phyloP scores from a whole-genome alignment of 2,888 invertebrate genomes.

The Cheilosia soror region DNA sequence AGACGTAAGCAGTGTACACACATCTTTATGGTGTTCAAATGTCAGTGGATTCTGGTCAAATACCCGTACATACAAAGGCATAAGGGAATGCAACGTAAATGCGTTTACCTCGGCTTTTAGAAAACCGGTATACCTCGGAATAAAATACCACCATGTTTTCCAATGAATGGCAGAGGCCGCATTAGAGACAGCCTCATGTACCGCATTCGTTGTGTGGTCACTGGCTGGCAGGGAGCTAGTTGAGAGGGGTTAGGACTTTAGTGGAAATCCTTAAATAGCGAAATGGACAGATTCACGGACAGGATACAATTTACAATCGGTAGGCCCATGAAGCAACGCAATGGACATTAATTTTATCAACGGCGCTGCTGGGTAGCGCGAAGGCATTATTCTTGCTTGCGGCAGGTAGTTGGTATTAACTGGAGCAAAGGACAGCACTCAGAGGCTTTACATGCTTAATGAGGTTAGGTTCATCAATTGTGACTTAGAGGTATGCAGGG shows the following conservation, averaged over 20 bases:
- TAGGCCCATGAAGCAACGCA: slow-evolving; percentile 22
- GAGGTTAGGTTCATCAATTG: slow-evolving; percentile 56
- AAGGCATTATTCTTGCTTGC: slow-evolving; percentile 54
- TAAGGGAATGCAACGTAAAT: slow-evolving; percentile 38
- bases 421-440: slow-evolving; percentile 14
- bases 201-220: slow-evolving; percentile 51
- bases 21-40: slow-evolving; percentile 65
- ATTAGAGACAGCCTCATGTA: slow-evolving; percentile 52
- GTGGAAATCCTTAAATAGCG: slow-evolving; percentile 71
- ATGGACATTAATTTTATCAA: slow-evolving; percentile 56
- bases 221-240: slow-evolving; percentile 16
- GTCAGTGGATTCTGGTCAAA: slow-evolving; percentile 64
- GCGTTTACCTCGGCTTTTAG: slow-evolving; percentile 50
- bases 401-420: slow-evolving; percentile 56
- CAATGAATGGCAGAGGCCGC: slow-evolving; percentile 61
- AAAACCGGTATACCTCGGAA: slow-evolving; percentile 50
- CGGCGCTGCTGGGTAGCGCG: slow-evolving; percentile 29
- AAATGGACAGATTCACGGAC: slow-evolving; percentile 65
- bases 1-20: slow-evolving; percentile 52
- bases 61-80: slow-evolving; percentile 33
- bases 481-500: slow-evolving; percentile 18
- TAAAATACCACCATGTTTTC: slow-evolving; percentile 63
- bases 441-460: slow-evolving; percentile 36
- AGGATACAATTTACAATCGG: slow-evolving; percentile 54
- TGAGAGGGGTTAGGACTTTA: slow-evolving; percentile 46